Base-by-base conservation (phyloP, 2,888 invertebrate species). In the Polietes domitor region DNA sequence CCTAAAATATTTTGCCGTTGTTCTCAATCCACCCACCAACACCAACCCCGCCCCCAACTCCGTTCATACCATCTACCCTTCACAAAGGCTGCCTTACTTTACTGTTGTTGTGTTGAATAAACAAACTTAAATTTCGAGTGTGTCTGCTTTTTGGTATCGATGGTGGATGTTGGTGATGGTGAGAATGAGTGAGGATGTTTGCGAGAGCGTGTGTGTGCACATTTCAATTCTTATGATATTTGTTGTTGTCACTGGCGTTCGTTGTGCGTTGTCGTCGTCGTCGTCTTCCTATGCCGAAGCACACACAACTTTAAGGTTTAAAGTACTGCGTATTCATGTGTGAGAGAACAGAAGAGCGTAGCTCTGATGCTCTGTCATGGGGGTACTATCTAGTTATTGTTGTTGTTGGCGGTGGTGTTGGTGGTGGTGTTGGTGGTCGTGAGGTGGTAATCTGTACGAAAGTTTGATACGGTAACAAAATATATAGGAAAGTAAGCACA, bases 91-190 rank as follows among this genome's bases (percentile, higher is more conserved):
- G 10, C 24, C 24, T 58, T 12, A 26, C 68, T 65, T 65, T 65
- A 65, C 68, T 24, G n/a, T 74, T 80, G 58, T 58, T 74, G 58
- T 50, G 71, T n/a, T n/a, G n/a, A n/a, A n/a, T 75, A 80, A 80
- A 75, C 37, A 80, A 75, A 75, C 75, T 75, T 75, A 75, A 71
- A 71, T 80, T 75, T 75, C 70, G 74, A 75, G 75, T 71, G n/a
- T 58, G 28, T 58, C n/a, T n/a, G 41, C 43, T 47, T 53, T 50
- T 63, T 72, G 41, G 43, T 68, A 37, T 41, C 41, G 21, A 24
- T 68, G 37, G 37, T 61, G 61, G 5, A n/a, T 28, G 61, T 28
- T 28, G 61, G 61, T 61, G 28, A 41, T 37, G 10, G n/a, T 65
- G 37, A 37, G 26, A 37, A 37, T 61, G 61, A 28, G 47, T 47